Conservation (phyloP, 2,888 invertebrate species). For the Galerucella calmariensis region DNA sequence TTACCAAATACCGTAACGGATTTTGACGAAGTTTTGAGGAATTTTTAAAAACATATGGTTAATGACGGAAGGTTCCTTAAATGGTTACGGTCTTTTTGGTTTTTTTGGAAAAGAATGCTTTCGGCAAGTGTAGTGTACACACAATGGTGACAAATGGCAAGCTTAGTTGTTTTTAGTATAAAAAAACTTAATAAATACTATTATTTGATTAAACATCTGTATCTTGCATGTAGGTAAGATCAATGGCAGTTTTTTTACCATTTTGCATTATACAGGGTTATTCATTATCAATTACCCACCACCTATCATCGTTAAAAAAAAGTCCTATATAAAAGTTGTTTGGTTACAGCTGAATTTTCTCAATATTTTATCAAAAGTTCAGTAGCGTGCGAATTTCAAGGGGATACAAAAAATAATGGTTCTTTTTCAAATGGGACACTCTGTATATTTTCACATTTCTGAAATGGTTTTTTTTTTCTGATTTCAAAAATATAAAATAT, state of each 20-base stretch:
- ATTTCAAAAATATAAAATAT: too few relatives aligned
- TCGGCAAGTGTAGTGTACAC: neutral
- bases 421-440: too few relatives aligned
- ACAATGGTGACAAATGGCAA: neutral
- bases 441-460: too few relatives aligned
- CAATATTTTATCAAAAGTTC: too few relatives aligned
- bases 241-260: neutral
- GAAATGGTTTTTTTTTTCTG: too few relatives aligned
- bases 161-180: neutral
- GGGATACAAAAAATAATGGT: too few relatives aligned
- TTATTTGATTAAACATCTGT: neutral
- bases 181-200: neutral
- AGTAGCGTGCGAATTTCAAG: too few relatives aligned
- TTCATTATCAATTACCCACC: too few relatives aligned
- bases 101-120: neutral
- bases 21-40: conserved; percentile 9
- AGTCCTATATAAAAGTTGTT: too few relatives aligned
- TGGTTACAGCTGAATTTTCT: too few relatives aligned
- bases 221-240: neutral
- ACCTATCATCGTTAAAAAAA: too few relatives aligned
- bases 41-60: conserved; percentile 15
- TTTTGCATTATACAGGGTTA: too few relatives aligned
- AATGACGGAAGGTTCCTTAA: conserved; percentile 11
- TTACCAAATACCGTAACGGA: conserved; percentile 15
- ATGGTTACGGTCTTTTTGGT: neutral